Conservation (phyloP, 2,888 invertebrate genomes). For the Acholoe squamosa region DNA sequence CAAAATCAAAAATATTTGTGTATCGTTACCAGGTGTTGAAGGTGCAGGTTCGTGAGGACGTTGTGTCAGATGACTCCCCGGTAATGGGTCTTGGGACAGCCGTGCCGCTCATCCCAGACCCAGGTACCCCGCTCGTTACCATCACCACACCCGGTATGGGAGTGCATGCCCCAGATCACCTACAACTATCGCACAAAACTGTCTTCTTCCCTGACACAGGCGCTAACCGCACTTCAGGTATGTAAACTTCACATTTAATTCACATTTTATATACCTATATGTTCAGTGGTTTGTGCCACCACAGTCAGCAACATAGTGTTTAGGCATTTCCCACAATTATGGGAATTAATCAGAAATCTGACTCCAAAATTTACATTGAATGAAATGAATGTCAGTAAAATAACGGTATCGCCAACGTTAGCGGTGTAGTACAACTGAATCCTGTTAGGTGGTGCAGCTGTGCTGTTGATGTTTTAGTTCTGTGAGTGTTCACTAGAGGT, state of each 20-base stretch:
- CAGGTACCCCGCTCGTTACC: neutral
- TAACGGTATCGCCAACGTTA: too few species aligned
- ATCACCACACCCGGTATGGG: slow-evolving; percentile 9
- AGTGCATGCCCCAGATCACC: neutral
- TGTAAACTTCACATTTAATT: neutral
- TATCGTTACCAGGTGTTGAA: slow-evolving; percentile 21
- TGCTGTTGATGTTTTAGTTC: too few species aligned
- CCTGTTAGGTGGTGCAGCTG: too few species aligned
- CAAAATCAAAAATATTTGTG: neutral
- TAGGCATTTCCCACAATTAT: too few species aligned
- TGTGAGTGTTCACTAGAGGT: too few species aligned
- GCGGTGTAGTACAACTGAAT: too few species aligned
- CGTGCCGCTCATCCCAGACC: neutral
- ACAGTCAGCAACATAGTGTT: too few species aligned
- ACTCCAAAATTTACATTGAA: too few species aligned
- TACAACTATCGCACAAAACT: neutral
- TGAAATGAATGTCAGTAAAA: too few species aligned
- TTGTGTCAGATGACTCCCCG: neutral
- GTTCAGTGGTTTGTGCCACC: too few species aligned
- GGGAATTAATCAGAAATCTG: too few species aligned
- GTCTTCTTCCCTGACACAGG: slow-evolving; percentile 26
- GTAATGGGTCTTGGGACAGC: neutral
- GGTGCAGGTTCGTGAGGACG: slow-evolving; percentile 21
- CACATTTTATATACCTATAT: too few species aligned
- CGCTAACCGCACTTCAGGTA: slow-evolving; percentile 24